Percentiles rank a stretch among this genome's conserved stretches.
These are phyloP conservation scores for Megathymus violae DNA, from an alignment of 1,140 invertebrate species.

Conservation along the genomic window DNA sequence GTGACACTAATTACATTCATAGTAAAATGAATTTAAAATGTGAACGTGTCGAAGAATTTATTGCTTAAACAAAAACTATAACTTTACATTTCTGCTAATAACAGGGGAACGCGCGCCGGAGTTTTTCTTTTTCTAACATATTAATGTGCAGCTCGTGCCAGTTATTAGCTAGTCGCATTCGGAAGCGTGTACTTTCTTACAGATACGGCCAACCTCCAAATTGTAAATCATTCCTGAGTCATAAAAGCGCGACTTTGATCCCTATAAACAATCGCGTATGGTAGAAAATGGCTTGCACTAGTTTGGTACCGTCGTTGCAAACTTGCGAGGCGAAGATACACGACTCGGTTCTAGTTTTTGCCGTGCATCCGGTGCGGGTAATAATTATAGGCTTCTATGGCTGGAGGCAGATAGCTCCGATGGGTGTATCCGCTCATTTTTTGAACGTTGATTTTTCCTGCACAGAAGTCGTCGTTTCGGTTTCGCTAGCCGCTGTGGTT, in stretches of 20 bases:
- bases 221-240: background rate
- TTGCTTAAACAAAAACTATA: constrained; percentile 27
- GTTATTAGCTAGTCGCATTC: constrained; percentile 57
- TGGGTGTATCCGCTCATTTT: constrained; percentile 65
- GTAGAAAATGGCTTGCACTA: constrained; percentile 25
- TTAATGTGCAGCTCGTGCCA: constrained; percentile 64
- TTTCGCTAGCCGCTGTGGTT: constrained; percentile 42
- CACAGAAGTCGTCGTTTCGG: constrained; percentile 53
- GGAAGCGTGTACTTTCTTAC: constrained; percentile 56
- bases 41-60: constrained; percentile 34
- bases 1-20: constrained; percentile 13
- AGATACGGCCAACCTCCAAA: constrained; percentile 10
- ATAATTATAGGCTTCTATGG: constrained; percentile 63
- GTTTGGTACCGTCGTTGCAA: background rate
- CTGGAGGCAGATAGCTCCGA: constrained; percentile 49
- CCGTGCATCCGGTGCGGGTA: constrained; percentile 63
- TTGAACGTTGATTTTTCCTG: constrained; percentile 52
- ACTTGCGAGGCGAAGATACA: constrained; percentile 32
- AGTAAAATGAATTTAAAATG: constrained; percentile 27
- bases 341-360: constrained; percentile 64
- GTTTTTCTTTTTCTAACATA: constrained; percentile 59
- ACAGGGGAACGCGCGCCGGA: constrained; percentile 37
- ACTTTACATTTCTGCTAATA: constrained; percentile 34
- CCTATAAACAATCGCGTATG: background rate
- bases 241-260: constrained; percentile 19